Evolutionary conservation across 2,888 invertebrate species (phyloP).

Genomic region (Tupiocoris notatus): DNA sequence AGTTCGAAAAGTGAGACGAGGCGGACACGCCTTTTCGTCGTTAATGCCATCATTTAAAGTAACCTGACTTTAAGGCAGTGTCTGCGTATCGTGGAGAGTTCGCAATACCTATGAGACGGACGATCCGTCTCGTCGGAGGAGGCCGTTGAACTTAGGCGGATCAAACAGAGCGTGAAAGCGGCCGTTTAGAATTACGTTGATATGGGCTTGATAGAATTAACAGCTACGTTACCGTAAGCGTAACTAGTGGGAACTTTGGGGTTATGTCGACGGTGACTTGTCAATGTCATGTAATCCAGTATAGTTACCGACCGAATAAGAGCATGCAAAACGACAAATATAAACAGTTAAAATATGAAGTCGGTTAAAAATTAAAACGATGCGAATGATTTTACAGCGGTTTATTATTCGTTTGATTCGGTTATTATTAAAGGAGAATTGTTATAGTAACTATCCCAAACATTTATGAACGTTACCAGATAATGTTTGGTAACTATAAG

Average conservation of each 20-base stretch:
- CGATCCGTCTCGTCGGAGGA: background rate
- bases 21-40: background rate
- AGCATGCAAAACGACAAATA: too few species aligned
- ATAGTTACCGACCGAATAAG: too few species aligned
- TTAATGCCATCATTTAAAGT: background rate
- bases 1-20: background rate
- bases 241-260: background rate
- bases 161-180: background rate
- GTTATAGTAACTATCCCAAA: too few species aligned
- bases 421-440: too few species aligned
- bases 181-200: background rate
- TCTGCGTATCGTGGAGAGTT: background rate
- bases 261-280: background rate
- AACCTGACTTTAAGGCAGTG: background rate
- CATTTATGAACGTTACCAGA: too few species aligned
- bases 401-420: too few species aligned
- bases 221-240: background rate
- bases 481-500: too few species aligned
- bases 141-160: background rate
- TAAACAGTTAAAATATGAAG: too few species aligned
- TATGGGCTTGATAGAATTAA: background rate
- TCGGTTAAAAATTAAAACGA: too few species aligned
- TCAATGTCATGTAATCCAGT: too few species aligned
- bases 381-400: too few species aligned
- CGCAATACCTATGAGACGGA: background rate